These are phyloP conservation scores for Camptogramma bilineatum DNA, from an alignment of 2,888 invertebrate species.

Conservation along the genomic window DNA sequence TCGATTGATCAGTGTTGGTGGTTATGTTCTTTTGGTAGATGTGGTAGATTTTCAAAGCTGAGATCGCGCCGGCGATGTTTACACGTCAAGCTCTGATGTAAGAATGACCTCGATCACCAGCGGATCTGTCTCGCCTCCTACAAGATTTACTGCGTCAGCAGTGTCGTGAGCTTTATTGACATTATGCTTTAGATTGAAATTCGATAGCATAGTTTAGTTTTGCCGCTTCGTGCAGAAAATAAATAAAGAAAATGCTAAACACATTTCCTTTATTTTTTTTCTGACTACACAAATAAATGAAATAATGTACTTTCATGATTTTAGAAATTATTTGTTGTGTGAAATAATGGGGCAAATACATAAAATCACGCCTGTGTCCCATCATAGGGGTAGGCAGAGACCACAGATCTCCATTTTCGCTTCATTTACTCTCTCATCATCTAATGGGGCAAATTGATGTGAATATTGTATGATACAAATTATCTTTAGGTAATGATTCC, in stretches of 20 bases:
- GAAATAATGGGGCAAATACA: too few species aligned
- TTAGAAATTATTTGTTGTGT: too few species aligned
- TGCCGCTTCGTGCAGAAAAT: not conserved
- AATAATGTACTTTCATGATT: too few species aligned
- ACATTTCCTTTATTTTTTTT: too few species aligned
- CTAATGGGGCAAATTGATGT: too few species aligned
- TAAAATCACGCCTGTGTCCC: too few species aligned
- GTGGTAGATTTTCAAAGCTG: conserved; percentile 45
- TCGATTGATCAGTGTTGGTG: conserved; percentile 2
- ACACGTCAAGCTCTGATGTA: conserved; percentile 47
- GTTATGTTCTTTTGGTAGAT: conserved; percentile 36
- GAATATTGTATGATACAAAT: too few species aligned
- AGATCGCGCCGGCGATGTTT: conserved; percentile 49
- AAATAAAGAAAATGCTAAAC: not conserved
- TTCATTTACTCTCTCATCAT: too few species aligned
- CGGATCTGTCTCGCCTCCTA: conserved; percentile 38
- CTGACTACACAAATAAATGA: too few species aligned
- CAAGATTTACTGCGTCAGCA: conserved; percentile 10
- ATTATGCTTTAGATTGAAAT: not conserved
- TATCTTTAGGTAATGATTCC: too few species aligned
- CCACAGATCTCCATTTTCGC: too few species aligned
- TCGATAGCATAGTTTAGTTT: not conserved
- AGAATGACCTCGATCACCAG: conserved; percentile 55
- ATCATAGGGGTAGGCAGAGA: too few species aligned
- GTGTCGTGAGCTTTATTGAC: not conserved